Conservation (phyloP, 1,140 invertebrate genomes). For the Zaprionus ornatus region DNA sequence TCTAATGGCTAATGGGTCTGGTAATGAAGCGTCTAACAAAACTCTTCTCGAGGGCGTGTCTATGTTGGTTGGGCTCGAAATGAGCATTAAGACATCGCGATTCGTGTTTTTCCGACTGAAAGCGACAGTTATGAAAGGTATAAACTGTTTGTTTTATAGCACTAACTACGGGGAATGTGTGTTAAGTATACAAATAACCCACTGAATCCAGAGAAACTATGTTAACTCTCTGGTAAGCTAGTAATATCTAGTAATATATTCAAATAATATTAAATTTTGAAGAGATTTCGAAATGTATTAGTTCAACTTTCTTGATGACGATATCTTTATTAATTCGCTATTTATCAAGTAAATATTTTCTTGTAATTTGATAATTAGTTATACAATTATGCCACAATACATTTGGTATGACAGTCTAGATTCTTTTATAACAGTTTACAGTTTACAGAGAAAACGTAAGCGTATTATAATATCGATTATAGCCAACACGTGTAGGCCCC, state of each 20-base stretch:
- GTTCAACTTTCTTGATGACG: too few relatives aligned
- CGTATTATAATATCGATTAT: slow-evolving; percentile 1
- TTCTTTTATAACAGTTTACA: background rate
- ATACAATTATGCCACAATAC: background rate
- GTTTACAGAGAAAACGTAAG: background rate
- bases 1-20: slow-evolving; percentile 28
- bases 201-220: background rate
- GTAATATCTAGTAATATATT: too few relatives aligned
- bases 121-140: slow-evolving; percentile 26
- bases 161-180: background rate
- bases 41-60: slow-evolving; percentile 31
- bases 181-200: background rate
- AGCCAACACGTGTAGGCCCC: slow-evolving; percentile 22
- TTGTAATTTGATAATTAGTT: background rate
- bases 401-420: background rate
- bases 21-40: slow-evolving; percentile 50
- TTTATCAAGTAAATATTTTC: background rate
- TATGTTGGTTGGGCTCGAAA: background rate
- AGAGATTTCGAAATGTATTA: too few relatives aligned
- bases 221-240: background rate
- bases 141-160: slow-evolving; percentile 6
- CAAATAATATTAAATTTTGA: too few relatives aligned
- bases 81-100: slow-evolving; percentile 22
- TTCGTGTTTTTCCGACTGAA: slow-evolving; percentile 3
- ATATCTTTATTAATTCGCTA: background rate